Percentiles rank a stretch among this genome's conserved stretches.
phyloP scores from a whole-genome alignment of 1,140 invertebrate species.

The Cryptotermes secundus region DNA sequence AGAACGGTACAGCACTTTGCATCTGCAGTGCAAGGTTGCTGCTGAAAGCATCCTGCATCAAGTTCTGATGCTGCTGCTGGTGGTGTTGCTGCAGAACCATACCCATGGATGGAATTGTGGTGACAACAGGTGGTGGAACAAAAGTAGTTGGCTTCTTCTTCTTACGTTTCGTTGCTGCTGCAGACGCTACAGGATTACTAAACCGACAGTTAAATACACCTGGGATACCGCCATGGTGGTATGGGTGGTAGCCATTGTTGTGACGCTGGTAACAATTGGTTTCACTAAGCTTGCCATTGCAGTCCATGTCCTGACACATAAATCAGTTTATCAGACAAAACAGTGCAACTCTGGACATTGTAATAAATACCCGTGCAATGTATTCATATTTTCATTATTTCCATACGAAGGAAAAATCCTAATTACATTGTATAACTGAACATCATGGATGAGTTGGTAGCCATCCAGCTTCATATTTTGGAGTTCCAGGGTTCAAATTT shows the following conservation, averaged over 20 bases:
- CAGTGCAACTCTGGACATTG: too few relatives aligned
- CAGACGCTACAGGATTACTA: constrained; percentile 62
- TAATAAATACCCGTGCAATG: too few relatives aligned
- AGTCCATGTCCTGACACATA: not conserved
- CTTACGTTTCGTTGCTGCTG: constrained; percentile 65
- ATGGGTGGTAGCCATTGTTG: constrained; percentile 30
- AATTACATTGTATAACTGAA: too few relatives aligned
- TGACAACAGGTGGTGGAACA: constrained; percentile 68
- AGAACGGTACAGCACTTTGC: constrained; percentile 61
- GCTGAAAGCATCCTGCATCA: constrained; percentile 3
- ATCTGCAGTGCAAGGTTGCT: not conserved
- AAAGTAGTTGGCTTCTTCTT: constrained; percentile 88
- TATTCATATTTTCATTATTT: too few relatives aligned
- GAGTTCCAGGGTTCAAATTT: too few relatives aligned
- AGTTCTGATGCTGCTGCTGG: not conserved
- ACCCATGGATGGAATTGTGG: constrained; percentile 18
- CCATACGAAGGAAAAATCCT: too few relatives aligned
- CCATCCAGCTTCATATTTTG: too few relatives aligned
- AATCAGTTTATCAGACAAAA: too few relatives aligned
- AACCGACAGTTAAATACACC: constrained; percentile 89
- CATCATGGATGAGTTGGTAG: too few relatives aligned
- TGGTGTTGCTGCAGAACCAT: not conserved
- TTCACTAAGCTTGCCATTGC: constrained; percentile 4
- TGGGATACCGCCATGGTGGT: constrained; percentile 62
- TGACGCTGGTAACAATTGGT: constrained; percentile 18